Evolutionary conservation across 53 echinoderm and acorn worm species (phyloP), one percentile per base, ranked within the genome.

Genomic region (Crossaster papposus): DNA sequence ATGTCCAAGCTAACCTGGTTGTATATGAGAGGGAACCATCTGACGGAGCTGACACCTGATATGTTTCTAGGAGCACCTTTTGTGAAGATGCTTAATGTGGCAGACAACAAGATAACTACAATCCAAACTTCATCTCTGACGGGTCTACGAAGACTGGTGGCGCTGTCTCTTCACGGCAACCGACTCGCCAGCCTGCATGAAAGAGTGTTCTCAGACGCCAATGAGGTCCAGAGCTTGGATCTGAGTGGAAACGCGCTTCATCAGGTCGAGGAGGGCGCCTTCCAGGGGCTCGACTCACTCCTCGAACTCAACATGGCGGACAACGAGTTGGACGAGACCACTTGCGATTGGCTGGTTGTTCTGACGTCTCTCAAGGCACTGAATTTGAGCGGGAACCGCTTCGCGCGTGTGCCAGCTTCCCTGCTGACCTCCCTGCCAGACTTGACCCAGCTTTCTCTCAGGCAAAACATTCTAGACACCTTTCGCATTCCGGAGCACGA

Each of bases 1-100:
- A 54, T 70, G 74, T 94, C 94, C 28, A 89, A 92, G 50, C 78
- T 94, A 51, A 90, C 92, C 11, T 92, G 89, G 92, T 65, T 94
- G 10, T 83, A 90, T 75, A 76, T 94, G 14, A 85, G 90, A 35
- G 79, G 81, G 1, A 94, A 94, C 68, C 33, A 82, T 26, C 78
- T 95, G 5, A 65, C 30, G 3, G 84, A 81, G 36, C 65, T 95
- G 52, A 71, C 88, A 12, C 51, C 85, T 30, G 50, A 79, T 64
- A 84, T 89, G 54, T 95, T 95, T 55, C 78, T 71, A 23, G 92
- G 91, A 34, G 89, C 89, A 14, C 91, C 92, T 1, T 93, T 83
- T 63, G 62, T 95, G 0, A 79, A 93, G 79, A 89, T 93, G 51
- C 70, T 95, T 20, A 93, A 84, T 22, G 20, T 93, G 24, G 93